A percentile compares a stretch with the other conserved stretches of the same genome.
phyloP scores from a whole-genome alignment of 2,888 invertebrate species.

The Caenorhabditis sp. region DNA sequence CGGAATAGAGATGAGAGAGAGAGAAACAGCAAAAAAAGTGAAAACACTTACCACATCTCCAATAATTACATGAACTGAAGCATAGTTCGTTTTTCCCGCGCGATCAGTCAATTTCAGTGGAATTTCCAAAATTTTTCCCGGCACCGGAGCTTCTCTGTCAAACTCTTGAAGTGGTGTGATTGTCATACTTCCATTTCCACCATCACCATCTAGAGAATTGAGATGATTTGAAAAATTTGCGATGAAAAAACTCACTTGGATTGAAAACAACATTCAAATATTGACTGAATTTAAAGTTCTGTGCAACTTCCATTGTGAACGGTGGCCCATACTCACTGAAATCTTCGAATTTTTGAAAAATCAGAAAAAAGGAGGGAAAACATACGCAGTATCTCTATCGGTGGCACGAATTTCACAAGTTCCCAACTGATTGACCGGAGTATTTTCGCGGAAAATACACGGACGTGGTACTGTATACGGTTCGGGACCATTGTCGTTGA shows the following conservation, averaged over 20 bases:
- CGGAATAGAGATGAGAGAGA: background rate
- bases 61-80: conserved; percentile 80
- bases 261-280: conserved; percentile 96
- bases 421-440: conserved; percentile 83
- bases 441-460: conserved; percentile 91
- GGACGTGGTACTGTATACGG: conserved; percentile 88
- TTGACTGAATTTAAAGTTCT: conserved; percentile 73
- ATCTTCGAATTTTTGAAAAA: conserved; percentile 4
- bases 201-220: conserved; percentile 82
- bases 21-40: no score
- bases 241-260: conserved; percentile 79
- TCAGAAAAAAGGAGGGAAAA: conserved; percentile 1
- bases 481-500: conserved; percentile 89
- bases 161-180: conserved; percentile 82
- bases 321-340: conserved; percentile 80
- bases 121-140: conserved; percentile 80
- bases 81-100: conserved; percentile 77
- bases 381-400: conserved; percentile 66
- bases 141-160: conserved; percentile 63
- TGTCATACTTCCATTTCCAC: conserved; percentile 95
- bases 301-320: conserved; percentile 77
- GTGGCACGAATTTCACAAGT: conserved; percentile 65
- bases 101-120: conserved; percentile 97
- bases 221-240: background rate
- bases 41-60: conserved; percentile 83